Base-by-base conservation (phyloP, 2,113 vertebrate species). In the Rhabdomys dilectus region DNA sequence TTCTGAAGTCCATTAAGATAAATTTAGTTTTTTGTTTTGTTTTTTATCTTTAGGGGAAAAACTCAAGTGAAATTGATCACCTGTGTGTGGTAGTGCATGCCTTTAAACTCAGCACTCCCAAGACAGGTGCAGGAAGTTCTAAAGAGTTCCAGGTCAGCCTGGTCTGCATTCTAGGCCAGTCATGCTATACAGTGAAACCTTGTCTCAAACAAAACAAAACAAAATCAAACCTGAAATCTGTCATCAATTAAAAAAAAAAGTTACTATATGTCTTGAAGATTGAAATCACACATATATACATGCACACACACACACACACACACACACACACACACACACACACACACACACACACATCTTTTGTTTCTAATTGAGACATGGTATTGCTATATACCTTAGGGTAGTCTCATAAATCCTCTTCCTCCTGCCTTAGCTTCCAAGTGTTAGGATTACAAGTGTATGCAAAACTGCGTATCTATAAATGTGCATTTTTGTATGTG, bases 1-100 rank as follows among this genome's bases (percentile, higher is more conserved):
- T 75, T 93, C 45, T 95, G 53, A 96, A 62, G 24, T 91, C 42
- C 88, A 51, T 88, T 75, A 88, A 85, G 16, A 85, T 76, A 75
- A 96, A 51, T 62, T 66, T 29, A 13, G 60, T 21, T 1, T 60
- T 60, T 60, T 60, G 7, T 60, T 26, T 62, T 62, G 24, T 62
- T 85, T 80, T 72, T 45, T 34, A 85, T 53, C 51, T 89, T 62
- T 68, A 89, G 29, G 91, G 95, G 51, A 84, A 81, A 36, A 58
- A n/a, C n/a, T 81, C 78, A 81, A 81, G 51, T 24, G 22, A 58
- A 81, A 56, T 56, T 56, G 17, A 56, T 36, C 48, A 82, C 3
- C 53, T 39, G 21, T 51, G 53, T 17, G 53, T 5, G 80, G 36
- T 58, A 21, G 21, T 82, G 21, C 36, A 58, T 4, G 5, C 31